A percentile compares a stretch with the other conserved stretches of the same genome.
Evolutionary conservation across 2,888 invertebrate species (phyloP).

Genomic region (Mactromeris polynyma): DNA sequence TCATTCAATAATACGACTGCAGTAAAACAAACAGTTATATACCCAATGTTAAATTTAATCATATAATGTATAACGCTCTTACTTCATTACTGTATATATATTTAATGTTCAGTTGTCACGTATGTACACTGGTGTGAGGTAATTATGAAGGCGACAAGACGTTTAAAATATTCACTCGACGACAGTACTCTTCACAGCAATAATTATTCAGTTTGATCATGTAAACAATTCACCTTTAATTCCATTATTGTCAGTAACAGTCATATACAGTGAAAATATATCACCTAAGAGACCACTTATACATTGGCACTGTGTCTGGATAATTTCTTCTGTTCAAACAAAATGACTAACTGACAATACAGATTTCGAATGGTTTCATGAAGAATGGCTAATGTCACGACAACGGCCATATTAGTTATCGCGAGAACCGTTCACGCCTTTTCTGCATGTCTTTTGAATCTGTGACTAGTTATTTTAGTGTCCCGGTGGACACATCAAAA

Average conservation of each 20-base stretch:
- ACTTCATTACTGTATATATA: too few species aligned
- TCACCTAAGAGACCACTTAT: background rate
- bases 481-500: background rate
- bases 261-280: background rate
- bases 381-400: conserved; percentile 5
- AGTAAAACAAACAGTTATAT: too few species aligned
- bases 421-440: background rate
- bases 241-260: background rate
- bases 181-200: background rate
- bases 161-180: background rate
- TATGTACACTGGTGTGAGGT: too few species aligned
- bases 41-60: too few species aligned
- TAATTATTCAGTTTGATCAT: background rate
- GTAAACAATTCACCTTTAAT: background rate
- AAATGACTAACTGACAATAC: conserved; percentile 11
- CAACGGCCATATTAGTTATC: background rate
- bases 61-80: too few species aligned
- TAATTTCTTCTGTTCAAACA: conserved; percentile 14
- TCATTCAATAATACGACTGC: too few species aligned
- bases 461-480: background rate
- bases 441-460: background rate
- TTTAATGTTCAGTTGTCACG: too few species aligned
- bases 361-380: background rate
- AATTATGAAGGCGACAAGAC: too few species aligned
- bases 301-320: background rate